Percentiles rank a stretch among this genome's conserved stretches.
Evolutionary conservation across 2,888 invertebrate genomes (phyloP).

Genomic region (Omphaloscelis lunosa): DNA sequence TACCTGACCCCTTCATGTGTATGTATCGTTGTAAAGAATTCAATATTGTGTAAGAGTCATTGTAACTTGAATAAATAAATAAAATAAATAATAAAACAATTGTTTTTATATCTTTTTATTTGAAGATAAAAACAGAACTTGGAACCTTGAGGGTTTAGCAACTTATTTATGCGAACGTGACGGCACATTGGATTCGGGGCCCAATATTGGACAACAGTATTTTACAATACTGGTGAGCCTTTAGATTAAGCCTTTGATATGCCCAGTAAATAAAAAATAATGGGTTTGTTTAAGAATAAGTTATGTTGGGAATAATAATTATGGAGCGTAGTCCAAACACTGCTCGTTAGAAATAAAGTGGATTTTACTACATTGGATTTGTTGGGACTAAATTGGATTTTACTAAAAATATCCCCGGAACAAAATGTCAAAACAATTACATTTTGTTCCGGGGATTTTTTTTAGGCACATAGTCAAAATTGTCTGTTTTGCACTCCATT

Average conservation of each 20-base stretch:
- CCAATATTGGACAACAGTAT: slow-evolving; percentile 45
- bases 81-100: too few species aligned
- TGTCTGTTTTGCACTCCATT: too few species aligned
- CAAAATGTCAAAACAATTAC: too few species aligned
- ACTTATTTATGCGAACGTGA: slow-evolving; percentile 49
- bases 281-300: slow-evolving; percentile 19
- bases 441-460: too few species aligned
- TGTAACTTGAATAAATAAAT: too few species aligned
- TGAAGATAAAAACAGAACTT: neutral
- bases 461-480: too few species aligned
- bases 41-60: neutral
- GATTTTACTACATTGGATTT: too few species aligned
- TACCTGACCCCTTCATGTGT: too few species aligned
- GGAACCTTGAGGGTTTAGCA: slow-evolving; percentile 3
- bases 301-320: neutral
- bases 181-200: slow-evolving; percentile 33
- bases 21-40: neutral
- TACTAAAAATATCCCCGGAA: too few species aligned
- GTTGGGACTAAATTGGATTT: too few species aligned
- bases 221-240: slow-evolving; percentile 42
- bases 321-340: neutral
- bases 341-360: too few species aligned
- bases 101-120: too few species aligned
- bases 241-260: slow-evolving; percentile 22
- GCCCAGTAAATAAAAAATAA: slow-evolving; percentile 29